Percentiles rank a stretch among this genome's conserved stretches.
phyloP scores from a whole-genome alignment of 2,113 vertebrate species.

The Clupea harengus region DNA sequence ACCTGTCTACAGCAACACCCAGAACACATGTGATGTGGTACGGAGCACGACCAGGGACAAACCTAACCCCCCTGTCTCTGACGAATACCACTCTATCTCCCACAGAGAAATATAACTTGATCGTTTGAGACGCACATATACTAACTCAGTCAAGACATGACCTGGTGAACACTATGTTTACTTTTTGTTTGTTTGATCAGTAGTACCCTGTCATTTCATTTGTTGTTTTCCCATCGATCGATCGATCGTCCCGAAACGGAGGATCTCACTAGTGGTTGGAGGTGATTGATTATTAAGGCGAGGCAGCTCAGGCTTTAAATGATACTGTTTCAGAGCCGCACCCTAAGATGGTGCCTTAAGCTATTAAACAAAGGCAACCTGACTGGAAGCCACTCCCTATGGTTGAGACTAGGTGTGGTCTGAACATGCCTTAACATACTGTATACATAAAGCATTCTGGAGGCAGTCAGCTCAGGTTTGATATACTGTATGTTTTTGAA shows the following conservation, averaged over 20 bases:
- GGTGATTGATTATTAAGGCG: background rate
- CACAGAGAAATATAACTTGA: background rate
- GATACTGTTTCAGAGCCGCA: too few relatives aligned
- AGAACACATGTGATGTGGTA: constrained; percentile 69
- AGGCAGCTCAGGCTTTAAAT: background rate
- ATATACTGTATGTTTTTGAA: background rate
- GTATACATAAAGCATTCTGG: background rate
- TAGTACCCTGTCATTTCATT: background rate
- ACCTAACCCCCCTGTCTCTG: background rate
- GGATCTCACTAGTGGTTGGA: background rate
- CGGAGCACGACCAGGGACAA: background rate
- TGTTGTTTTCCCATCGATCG: background rate
- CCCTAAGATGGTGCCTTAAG: too few relatives aligned
- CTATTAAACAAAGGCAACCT: background rate
- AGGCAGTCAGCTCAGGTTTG: background rate
- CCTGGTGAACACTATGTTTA: background rate
- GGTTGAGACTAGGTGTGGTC: background rate
- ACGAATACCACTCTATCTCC: background rate
- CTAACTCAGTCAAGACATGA: background rate
- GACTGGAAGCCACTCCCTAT: background rate
- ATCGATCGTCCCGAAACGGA: background rate
- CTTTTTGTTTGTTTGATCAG: background rate
- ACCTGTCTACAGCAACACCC: constrained; percentile 83
- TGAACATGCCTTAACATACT: constrained; percentile 6
- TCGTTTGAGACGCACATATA: background rate